Percentiles rank a stretch among this genome's conserved stretches.
Evolutionary conservation across 2,797 vertebrate species (phyloP).

Genomic region (Chelon auratus): DNA sequence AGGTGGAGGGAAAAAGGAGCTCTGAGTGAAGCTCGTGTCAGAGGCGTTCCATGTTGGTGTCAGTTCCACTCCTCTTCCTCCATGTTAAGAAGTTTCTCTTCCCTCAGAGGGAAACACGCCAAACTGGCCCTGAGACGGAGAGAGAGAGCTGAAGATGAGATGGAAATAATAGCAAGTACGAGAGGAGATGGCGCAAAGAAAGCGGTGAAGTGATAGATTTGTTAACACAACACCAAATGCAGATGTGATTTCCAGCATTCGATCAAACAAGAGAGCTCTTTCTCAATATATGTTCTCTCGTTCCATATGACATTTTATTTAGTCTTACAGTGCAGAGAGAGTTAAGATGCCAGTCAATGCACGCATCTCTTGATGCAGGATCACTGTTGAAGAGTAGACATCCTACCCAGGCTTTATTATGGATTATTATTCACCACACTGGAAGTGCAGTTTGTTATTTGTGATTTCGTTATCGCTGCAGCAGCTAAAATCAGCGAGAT

Average conservation of each 20-base stretch:
- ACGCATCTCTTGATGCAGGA: slow-evolving; percentile 6
- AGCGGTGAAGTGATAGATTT: slow-evolving; percentile 33
- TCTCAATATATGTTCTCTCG: slow-evolving; percentile 49
- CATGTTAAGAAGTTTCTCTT: slow-evolving; percentile 71
- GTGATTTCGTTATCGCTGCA: slow-evolving; percentile 18
- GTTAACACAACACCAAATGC: slow-evolving; percentile 42
- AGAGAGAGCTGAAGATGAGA: slow-evolving; percentile 9
- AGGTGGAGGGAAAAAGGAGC: slow-evolving; percentile 36
- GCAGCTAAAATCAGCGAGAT: slow-evolving; percentile 23
- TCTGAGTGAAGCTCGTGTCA: slow-evolving; percentile 73
- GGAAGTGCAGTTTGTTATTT: slow-evolving; percentile 16
- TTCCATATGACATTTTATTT: slow-evolving; percentile 65
- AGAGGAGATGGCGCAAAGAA: slow-evolving; percentile 37
- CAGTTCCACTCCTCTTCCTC: slow-evolving; percentile 78
- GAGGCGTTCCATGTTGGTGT: slow-evolving; percentile 64
- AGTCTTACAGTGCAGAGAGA: slow-evolving; percentile 42
- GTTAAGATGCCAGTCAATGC: slow-evolving; percentile 54
- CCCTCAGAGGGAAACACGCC: slow-evolving; percentile 47
- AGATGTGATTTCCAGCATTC: slow-evolving; percentile 48
- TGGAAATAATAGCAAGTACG: slow-evolving; percentile 52
- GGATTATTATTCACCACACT: slow-evolving; percentile 17
- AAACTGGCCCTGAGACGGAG: slow-evolving; percentile 47
- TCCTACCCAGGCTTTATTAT: slow-evolving; percentile 15
- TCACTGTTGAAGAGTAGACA: slow-evolving; percentile 8
- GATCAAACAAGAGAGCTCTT: slow-evolving; percentile 35